Conservation (phyloP, 2,113 vertebrate species). For the Halcyon senegalensis region DNA sequence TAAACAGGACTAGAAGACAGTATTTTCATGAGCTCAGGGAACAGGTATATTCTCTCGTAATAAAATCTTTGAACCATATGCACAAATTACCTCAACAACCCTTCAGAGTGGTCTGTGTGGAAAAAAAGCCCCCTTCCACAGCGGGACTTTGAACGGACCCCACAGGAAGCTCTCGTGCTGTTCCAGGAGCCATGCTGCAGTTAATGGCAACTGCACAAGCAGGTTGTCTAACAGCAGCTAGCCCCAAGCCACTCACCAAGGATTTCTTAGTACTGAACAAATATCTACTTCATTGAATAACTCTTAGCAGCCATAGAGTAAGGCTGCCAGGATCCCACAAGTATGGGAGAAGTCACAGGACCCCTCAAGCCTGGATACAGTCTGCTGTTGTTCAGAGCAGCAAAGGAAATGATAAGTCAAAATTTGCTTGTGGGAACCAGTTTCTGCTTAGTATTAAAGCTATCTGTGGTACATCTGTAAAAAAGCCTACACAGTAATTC, state of each 20-base stretch:
- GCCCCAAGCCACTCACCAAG: background rate
- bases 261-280: background rate
- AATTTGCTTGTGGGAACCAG: slow-evolving; percentile 35
- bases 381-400: background rate
- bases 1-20: background rate
- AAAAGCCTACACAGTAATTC: slow-evolving; percentile 64
- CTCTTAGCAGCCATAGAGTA: background rate
- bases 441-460: slow-evolving; percentile 32
- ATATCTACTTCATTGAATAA: background rate
- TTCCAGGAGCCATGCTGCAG: rapidly evolving
- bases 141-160: background rate
- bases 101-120: background rate
- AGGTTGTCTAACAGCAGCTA: background rate
- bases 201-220: background rate
- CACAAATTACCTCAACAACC: background rate
- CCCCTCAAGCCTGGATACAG: background rate
- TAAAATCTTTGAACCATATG: rapidly evolving
- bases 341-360: background rate
- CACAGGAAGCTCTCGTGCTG: background rate
- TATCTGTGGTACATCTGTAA: slow-evolving; percentile 59
- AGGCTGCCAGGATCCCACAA: background rate
- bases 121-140: background rate
- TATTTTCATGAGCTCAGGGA: background rate
- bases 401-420: slow-evolving; percentile 52
- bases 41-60: background rate